Percentiles rank a stretch among this genome's conserved stretches.
These are phyloP conservation scores for Papilio demoleus DNA, from an alignment of 2,888 invertebrate genomes.

Conservation along the genomic window DNA sequence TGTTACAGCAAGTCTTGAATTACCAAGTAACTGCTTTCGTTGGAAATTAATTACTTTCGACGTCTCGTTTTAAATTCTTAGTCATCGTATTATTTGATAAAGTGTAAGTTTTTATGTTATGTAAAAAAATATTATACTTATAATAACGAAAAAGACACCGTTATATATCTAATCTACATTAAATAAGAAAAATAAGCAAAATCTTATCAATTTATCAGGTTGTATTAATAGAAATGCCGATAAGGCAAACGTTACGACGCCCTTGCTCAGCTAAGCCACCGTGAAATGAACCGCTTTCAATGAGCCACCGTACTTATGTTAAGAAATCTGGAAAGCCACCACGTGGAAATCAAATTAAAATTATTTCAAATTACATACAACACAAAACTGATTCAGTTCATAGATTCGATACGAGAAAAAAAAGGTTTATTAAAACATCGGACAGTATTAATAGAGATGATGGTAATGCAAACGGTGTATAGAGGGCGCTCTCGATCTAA, in stretches of 20 bases:
- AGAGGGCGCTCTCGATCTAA: constrained; percentile 53
- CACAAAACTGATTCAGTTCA: constrained; percentile 14
- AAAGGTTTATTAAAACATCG: constrained; percentile 25
- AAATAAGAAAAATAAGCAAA: not conserved
- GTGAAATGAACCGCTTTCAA: constrained; percentile 28
- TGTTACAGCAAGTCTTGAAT: constrained; percentile 8
- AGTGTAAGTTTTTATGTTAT: not conserved
- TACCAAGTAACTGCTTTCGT: constrained; percentile 22
- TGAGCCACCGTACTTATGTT: constrained; percentile 29
- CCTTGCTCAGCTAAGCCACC: constrained; percentile 30
- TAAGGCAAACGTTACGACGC: constrained; percentile 21
- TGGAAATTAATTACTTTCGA: constrained; percentile 16
- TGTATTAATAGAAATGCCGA: constrained; percentile 34
- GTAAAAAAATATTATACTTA: too few species aligned
- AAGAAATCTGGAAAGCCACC: constrained; percentile 22
- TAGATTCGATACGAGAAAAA: constrained; percentile 6
- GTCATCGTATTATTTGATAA: not conserved
- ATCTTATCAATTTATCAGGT: constrained; percentile 21
- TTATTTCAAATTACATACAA: constrained; percentile 20
- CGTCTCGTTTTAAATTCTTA: not conserved
- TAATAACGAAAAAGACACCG: not conserved
- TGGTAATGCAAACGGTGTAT: constrained; percentile 29
- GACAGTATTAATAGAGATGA: constrained; percentile 32
- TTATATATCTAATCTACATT: too few species aligned
- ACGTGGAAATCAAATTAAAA: constrained; percentile 20